Conservation (phyloP, 2,888 invertebrate species). For the Oxystoma pomonae region DNA sequence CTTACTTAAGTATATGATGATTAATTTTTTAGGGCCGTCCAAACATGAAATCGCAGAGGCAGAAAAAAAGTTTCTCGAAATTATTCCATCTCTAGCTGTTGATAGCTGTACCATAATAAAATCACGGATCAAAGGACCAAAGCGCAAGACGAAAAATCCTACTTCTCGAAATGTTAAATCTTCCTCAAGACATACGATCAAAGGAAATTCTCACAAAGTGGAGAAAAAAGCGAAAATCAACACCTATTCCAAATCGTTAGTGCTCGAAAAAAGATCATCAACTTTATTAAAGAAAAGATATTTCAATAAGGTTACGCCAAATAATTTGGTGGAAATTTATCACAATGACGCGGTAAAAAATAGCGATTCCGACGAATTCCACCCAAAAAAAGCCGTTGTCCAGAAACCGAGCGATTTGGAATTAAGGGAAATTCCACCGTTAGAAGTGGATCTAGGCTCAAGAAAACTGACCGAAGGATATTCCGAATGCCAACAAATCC, state of each 20-base stretch:
- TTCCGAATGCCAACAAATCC: slow-evolving; percentile 9
- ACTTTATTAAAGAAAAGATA: slow-evolving; percentile 12
- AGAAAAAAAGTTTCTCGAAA: slow-evolving; percentile 2
- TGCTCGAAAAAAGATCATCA: slow-evolving; percentile 18
- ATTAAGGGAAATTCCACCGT: slow-evolving; percentile 23
- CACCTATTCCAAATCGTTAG: neutral
- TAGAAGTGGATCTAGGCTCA: slow-evolving; percentile 19
- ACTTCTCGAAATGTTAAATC: slow-evolving; percentile 12
- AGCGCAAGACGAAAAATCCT: slow-evolving; percentile 11
- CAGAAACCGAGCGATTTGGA: slow-evolving; percentile 1
- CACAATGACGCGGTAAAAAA: slow-evolving; percentile 42
- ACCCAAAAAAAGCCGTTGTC: slow-evolving; percentile 18
- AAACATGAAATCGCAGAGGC: neutral
- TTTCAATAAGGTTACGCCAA: slow-evolving; percentile 18
- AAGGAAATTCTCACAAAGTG: neutral
- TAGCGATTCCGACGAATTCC: slow-evolving; percentile 42
- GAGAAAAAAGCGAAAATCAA: slow-evolving; percentile 14
- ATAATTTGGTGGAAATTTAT: slow-evolving; percentile 45
- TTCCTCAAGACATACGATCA: slow-evolving; percentile 4
- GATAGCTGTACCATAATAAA: slow-evolving; percentile 6
- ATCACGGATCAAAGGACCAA: slow-evolving; percentile 6
- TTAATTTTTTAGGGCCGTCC: neutral
- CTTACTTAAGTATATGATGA: too few species aligned
- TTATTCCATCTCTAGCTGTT: slow-evolving; percentile 17
- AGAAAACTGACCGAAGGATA: slow-evolving; percentile 8